These are phyloP conservation scores for Leptinotarsa peninsularis DNA, from an alignment of 2,888 invertebrate genomes.

Conservation along the genomic window DNA sequence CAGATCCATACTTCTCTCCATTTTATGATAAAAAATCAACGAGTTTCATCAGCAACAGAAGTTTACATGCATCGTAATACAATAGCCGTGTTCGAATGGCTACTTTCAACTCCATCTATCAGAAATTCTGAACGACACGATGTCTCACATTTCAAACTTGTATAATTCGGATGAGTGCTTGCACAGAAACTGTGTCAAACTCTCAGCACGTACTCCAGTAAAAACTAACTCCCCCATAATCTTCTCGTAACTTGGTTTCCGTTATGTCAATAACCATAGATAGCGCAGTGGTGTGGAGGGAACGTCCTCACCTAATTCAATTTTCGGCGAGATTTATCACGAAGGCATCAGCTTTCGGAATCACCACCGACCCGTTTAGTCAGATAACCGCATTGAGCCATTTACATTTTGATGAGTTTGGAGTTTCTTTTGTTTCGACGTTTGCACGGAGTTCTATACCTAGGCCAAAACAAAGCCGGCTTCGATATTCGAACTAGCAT, in stretches of 20 bases:
- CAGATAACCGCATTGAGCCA: slow-evolving; percentile 58
- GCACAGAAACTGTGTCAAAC: slow-evolving; percentile 21
- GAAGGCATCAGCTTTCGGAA: slow-evolving; percentile 52
- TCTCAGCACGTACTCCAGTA: slow-evolving; percentile 9
- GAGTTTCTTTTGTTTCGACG: slow-evolving; percentile 59
- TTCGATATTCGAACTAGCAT: slow-evolving; percentile 49
- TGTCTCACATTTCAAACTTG: background rate
- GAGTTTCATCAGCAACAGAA: no score
- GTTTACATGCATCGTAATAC: background rate
- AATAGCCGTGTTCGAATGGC: background rate
- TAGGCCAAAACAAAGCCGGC: slow-evolving; percentile 35
- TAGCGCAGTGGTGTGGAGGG: slow-evolving; percentile 30
- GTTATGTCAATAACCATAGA: slow-evolving; percentile 20
- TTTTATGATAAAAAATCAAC: no score
- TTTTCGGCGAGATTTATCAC: slow-evolving; percentile 50
- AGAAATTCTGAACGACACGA: background rate
- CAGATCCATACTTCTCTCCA: no score
- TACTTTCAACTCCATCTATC: background rate
- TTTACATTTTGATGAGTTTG: slow-evolving; percentile 63
- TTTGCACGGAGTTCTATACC: slow-evolving; percentile 52
- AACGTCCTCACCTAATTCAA: slow-evolving; percentile 50
- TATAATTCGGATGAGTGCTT: background rate
- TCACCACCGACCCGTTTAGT: slow-evolving; percentile 56
- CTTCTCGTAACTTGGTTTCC: slow-evolving; percentile 18
- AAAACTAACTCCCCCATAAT: slow-evolving; percentile 4